phyloP scores from a whole-genome alignment of 2,113 vertebrate genomes.

The Rana temporaria region DNA sequence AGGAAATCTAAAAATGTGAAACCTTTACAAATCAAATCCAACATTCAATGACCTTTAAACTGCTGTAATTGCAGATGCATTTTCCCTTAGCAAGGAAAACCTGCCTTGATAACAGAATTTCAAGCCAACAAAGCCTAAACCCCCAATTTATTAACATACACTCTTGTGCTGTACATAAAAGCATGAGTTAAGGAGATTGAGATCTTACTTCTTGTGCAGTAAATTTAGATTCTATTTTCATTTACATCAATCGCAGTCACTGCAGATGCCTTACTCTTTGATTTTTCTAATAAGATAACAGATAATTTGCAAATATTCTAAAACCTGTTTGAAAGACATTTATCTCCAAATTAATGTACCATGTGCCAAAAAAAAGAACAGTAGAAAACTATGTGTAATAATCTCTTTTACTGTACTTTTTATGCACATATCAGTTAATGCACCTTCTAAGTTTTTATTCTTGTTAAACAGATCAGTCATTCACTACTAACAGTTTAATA shows the following conservation, averaged over 20 bases:
- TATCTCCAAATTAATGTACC: conserved; percentile 34
- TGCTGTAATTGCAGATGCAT: neutral
- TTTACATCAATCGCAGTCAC: conserved; percentile 36
- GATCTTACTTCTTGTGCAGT: conserved; percentile 33
- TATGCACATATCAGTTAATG: neutral
- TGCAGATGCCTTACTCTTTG: conserved; percentile 40
- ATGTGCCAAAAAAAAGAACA: conserved; percentile 10
- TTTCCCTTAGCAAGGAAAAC: neutral
- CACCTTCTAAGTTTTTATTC: conserved; percentile 14
- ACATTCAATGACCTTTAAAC: neutral
- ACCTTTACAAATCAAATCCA: neutral
- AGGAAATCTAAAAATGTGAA: neutral
- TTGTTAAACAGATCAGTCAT: conserved; percentile 28
- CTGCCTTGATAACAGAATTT: conserved; percentile 21
- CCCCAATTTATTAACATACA: conserved; percentile 32
- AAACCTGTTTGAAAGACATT: conserved; percentile 25
- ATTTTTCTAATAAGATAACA: conserved; percentile 38
- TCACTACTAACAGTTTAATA: conserved; percentile 14
- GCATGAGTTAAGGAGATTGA: conserved; percentile 38
- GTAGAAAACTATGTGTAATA: neutral
- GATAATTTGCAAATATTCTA: conserved; percentile 38
- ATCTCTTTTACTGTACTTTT: neutral
- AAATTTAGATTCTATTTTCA: conserved; percentile 48
- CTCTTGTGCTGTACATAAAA: conserved; percentile 25
- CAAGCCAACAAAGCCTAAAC: conserved; percentile 27